Conservation (phyloP, 2,888 invertebrate genomes). For the Copidosoma aretas region DNA sequence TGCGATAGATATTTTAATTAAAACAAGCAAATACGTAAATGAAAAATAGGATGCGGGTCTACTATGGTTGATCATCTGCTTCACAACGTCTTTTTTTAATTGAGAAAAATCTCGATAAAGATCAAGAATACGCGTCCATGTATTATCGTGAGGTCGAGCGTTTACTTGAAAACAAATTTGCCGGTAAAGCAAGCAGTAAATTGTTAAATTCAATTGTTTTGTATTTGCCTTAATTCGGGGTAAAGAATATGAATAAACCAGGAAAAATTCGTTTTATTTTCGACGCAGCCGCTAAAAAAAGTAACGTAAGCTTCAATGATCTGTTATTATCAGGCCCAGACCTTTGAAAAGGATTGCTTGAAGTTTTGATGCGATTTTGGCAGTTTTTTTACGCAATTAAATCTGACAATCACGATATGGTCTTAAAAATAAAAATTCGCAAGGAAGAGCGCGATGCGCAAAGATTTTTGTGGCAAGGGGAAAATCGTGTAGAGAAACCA, state of each 20-base stretch:
- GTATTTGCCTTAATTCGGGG: background rate
- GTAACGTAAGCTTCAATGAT: background rate
- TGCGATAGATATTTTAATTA: background rate
- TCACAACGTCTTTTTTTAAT: background rate
- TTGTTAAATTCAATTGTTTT: background rate
- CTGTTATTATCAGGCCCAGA: background rate
- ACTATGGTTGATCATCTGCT: background rate
- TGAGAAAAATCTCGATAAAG: background rate
- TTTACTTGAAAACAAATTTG: background rate
- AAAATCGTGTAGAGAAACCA: background rate
- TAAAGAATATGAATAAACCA: no score
- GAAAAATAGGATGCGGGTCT: background rate
- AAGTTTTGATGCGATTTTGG: background rate
- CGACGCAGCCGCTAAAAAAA: background rate
- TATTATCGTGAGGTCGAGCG: background rate
- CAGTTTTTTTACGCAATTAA: background rate
- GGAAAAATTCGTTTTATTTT: background rate
- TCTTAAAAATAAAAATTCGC: background rate
- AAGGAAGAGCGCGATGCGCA: background rate
- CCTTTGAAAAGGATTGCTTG: background rate
- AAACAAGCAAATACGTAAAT: background rate
- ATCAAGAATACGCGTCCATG: background rate
- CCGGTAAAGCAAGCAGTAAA: background rate
- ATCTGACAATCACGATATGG: background rate
- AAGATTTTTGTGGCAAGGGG: constrained; percentile 1